These are phyloP conservation scores for Lasioglossum calceatum DNA, from an alignment of 2,888 invertebrate species.

Conservation along the genomic window DNA sequence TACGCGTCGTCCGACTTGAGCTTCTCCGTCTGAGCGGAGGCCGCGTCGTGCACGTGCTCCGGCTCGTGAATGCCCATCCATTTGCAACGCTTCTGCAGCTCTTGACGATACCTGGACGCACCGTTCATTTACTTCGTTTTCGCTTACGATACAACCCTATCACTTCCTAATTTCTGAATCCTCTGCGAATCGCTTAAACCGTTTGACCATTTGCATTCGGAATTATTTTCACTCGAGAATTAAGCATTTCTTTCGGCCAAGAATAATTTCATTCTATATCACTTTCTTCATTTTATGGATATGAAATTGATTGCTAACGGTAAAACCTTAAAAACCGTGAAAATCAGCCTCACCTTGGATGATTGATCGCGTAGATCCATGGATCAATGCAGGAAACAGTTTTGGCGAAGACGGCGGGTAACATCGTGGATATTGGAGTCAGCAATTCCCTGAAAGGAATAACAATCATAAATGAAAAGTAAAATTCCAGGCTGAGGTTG, in stretches of 20 bases:
- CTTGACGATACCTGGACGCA: slow-evolving; percentile 86
- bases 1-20: slow-evolving; percentile 80
- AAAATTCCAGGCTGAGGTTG: background rate
- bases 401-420: slow-evolving; percentile 94
- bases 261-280: too few relatives aligned
- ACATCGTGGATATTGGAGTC: slow-evolving; percentile 89
- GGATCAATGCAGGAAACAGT: slow-evolving; percentile 96
- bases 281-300: too few relatives aligned
- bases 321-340: background rate
- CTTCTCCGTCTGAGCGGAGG: slow-evolving; percentile 81
- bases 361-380: slow-evolving; percentile 95
- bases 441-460: slow-evolving; percentile 81
- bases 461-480: background rate
- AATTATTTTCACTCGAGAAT: too few relatives aligned
- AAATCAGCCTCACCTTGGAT: slow-evolving; percentile 89
- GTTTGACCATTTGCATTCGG: too few relatives aligned
- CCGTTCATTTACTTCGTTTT: background rate
- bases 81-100: slow-evolving; percentile 92
- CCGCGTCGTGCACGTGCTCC: slow-evolving; percentile 69
- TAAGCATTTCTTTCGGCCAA: too few relatives aligned
- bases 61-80: slow-evolving; percentile 87
- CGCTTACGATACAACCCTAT: background rate
- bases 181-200: too few relatives aligned
- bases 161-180: background rate
- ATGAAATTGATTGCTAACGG: too few relatives aligned